Evolutionary conservation across 2,113 vertebrate genomes (phyloP).

Genomic region (Columba livia): DNA sequence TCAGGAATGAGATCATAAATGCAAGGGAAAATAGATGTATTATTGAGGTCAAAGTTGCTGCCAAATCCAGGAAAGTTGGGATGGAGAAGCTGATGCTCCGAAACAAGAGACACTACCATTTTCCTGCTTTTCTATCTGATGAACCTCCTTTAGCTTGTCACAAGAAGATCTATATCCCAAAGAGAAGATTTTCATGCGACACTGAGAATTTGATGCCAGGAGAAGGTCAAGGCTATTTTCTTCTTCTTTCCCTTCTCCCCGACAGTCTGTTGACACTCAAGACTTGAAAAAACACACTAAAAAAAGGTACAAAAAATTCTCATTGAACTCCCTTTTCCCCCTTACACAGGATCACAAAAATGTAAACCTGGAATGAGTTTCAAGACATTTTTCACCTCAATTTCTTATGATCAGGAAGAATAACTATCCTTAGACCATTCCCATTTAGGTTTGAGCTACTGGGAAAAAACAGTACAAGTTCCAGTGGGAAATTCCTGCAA

Average conservation of each 20-base stretch:
- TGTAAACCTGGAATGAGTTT: background rate
- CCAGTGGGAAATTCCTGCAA: background rate
- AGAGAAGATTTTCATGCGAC: background rate
- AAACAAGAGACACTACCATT: background rate
- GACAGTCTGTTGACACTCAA: background rate
- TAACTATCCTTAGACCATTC: background rate
- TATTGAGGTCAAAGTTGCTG: background rate
- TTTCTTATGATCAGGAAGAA: background rate
- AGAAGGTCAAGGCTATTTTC: background rate
- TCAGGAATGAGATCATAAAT: background rate
- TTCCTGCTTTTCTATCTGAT: background rate
- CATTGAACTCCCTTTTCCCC: background rate
- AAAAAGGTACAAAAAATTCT: background rate
- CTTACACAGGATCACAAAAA: background rate
- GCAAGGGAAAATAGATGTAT: background rate
- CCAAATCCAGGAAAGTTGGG: background rate
- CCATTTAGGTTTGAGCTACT: background rate
- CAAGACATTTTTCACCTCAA: background rate
- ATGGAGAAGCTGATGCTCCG: background rate
- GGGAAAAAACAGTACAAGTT: background rate
- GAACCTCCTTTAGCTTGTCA: background rate
- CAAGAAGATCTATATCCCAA: background rate
- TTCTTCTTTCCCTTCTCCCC: background rate
- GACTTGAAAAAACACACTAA: background rate
- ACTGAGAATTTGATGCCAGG: background rate